Percentiles rank a stretch among this genome's conserved stretches.
phyloP scores from a whole-genome alignment of 2,113 vertebrate species.

The Sorex fumeus region DNA sequence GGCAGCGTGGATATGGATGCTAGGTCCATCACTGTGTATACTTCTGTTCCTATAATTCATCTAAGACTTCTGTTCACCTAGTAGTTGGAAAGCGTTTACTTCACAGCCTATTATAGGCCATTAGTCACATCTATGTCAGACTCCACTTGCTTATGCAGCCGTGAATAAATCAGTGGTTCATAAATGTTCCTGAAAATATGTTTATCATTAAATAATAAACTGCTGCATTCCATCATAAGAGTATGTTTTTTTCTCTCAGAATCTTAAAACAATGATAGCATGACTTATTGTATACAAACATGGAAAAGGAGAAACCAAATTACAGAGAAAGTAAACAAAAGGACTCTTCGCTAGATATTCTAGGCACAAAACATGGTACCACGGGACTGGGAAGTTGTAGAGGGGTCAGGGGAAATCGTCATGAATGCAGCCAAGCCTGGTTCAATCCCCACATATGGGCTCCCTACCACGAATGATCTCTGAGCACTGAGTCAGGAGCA shows the following conservation, averaged over 20 bases:
- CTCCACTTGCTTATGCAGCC: not conserved
- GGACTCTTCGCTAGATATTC: not conserved
- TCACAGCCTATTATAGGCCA: slow-evolving; percentile 17
- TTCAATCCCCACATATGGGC: too few species aligned
- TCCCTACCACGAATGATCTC: too few species aligned
- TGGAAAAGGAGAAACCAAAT: not conserved
- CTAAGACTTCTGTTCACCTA: slow-evolving; percentile 37
- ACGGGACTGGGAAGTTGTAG: too few species aligned
- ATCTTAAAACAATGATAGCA: not conserved
- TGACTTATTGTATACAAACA: not conserved
- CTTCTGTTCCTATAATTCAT: slow-evolving; percentile 12
- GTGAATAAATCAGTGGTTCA: slow-evolving; percentile 65
- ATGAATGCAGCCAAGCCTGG: too few species aligned
- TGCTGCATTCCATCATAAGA: slow-evolving; percentile 18
- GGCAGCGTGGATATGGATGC: not conserved
- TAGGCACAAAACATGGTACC: not conserved
- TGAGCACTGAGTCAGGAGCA: too few species aligned
- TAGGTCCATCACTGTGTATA: not conserved
- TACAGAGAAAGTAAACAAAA: not conserved
- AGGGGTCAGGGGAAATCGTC: too few species aligned
- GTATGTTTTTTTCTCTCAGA: slow-evolving; percentile 29
- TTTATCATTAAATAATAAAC: slow-evolving; percentile 51
- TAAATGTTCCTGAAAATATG: slow-evolving; percentile 66
- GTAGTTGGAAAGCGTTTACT: slow-evolving; percentile 48
- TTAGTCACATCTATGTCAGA: slow-evolving; percentile 60